Evolutionary conservation across 1,140 invertebrate genomes (phyloP), one percentile per base, ranked within the genome.

Genomic region (Eupristina koningsbergeri): DNA sequence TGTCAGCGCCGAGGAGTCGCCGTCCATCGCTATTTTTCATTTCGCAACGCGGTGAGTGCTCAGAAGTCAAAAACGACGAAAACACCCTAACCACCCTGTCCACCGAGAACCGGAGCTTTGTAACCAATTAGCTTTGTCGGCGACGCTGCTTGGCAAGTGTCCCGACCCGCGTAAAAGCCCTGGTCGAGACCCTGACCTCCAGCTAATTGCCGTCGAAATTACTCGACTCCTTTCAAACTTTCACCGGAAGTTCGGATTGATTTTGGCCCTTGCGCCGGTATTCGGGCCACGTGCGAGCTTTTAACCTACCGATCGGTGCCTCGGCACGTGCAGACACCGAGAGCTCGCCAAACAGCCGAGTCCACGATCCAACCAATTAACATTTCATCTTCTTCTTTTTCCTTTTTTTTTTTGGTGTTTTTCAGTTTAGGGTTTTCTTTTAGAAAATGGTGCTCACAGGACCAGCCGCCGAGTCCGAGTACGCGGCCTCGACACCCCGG

Each of bases 381-480:
- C n/a, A n/a, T n/a, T n/a, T n/a, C n/a, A n/a, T n/a, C n/a, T n/a
- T n/a, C n/a, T n/a, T n/a, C n/a, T n/a, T n/a, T n/a, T n/a, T n/a
- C n/a, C 53, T 19, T 5, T 3, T 1, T 58, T 58, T 45, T 45
- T 7, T 45, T 73, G 26, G 7, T 45, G 22, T 45, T 45, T 64
- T 41, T 71, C 67, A 71, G 71, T 13, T 11, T 39, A 45, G 17
- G 2, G 73, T 0, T 45, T 13, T 41, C n/a, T n/a, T n/a, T 31
- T 74, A 22, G 73, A 84, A 78, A 64, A 86, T 87, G 86, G 84
- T 86, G 22, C 83, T 78, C 39, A 75, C 81, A 47, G 53, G 80
- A 76, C 77, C 26, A 34, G n/a, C 39, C 0, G 47, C 36, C 45
- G 76, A 83, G 39, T 45, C 53, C n/a, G 53, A 81, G 26, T 78